A percentile compares a stretch with the other conserved stretches of the same genome.
Conservation (phyloP, 2,797 vertebrate species). For the Loris lydekkerianus region DNA sequence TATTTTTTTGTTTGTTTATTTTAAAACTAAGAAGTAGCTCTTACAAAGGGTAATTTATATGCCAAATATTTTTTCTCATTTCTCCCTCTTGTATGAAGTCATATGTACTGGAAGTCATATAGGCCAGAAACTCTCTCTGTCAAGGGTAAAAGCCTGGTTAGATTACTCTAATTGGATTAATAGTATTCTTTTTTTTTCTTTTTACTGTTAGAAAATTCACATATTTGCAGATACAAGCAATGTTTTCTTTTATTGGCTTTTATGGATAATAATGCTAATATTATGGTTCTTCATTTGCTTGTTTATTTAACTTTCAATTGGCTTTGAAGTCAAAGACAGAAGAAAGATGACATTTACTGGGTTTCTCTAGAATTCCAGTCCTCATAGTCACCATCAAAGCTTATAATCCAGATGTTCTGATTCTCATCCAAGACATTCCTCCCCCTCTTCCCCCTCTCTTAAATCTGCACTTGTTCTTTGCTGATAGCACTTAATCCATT, state of each 20-base stretch:
- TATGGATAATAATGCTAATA: slow-evolving; percentile 45
- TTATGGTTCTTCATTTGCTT: slow-evolving; percentile 43
- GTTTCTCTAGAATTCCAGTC: not conserved
- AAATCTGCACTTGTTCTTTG: not conserved
- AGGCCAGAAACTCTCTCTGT: not conserved
- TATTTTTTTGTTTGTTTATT: not conserved
- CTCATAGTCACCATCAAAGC: slow-evolving; percentile 6
- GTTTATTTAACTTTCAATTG: slow-evolving; percentile 17
- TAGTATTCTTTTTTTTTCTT: not conserved
- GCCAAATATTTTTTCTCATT: not conserved
- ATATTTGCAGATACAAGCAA: slow-evolving; percentile 28
- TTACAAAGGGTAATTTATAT: not conserved
- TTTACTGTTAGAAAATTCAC: not conserved
- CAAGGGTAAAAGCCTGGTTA: not conserved
- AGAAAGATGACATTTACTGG: slow-evolving; percentile 13
- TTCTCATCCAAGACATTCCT: not conserved
- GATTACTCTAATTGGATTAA: not conserved
- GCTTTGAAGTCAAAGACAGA: slow-evolving; percentile 36
- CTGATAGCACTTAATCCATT: not conserved
- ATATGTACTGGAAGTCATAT: not conserved
- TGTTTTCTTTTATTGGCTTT: not conserved
- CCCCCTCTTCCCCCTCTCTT: not conserved
- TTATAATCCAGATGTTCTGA: slow-evolving; percentile 12
- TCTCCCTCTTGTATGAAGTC: not conserved
- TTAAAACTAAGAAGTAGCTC: not conserved